These are phyloP conservation scores for Xylota sylvarum DNA, from an alignment of 2,888 invertebrate genomes.

Conservation along the genomic window DNA sequence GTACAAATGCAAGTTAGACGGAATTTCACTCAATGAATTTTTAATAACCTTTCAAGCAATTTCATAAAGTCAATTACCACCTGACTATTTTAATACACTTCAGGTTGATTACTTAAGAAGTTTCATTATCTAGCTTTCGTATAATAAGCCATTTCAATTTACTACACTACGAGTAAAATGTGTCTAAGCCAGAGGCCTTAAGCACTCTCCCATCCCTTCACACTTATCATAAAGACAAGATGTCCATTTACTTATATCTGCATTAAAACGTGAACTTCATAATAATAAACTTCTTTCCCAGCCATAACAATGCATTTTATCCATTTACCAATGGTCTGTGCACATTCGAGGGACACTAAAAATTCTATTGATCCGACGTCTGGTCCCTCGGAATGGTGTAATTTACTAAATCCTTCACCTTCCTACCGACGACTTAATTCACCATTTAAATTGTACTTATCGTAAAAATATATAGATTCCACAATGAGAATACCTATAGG, in stretches of 20 bases:
- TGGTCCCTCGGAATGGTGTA: constrained; percentile 23
- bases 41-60: too few relatives aligned
- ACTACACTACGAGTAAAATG: neutral
- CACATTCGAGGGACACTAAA: constrained; percentile 24
- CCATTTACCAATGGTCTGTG: constrained; percentile 12
- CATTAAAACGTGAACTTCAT: constrained; percentile 37
- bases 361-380: constrained; percentile 46
- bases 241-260: constrained; percentile 44
- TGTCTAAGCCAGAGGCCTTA: neutral
- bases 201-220: neutral
- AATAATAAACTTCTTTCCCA: constrained; percentile 5
- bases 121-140: neutral
- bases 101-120: neutral
- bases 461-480: constrained; percentile 66
- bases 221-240: constrained; percentile 30
- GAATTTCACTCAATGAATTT: too few relatives aligned
- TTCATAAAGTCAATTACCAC: neutral
- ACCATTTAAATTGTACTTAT: constrained; percentile 74
- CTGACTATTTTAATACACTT: neutral
- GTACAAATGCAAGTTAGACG: too few relatives aligned
- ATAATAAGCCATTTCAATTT: constrained; percentile 1
- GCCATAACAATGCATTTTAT: constrained; percentile 49
- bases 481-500: constrained; percentile 21
- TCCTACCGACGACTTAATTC: constrained; percentile 52
- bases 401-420: constrained; percentile 37